Evolutionary conservation across 2,888 invertebrate genomes (phyloP), one percentile per base, ranked within the genome.

Genomic region (Eurois occulta): DNA sequence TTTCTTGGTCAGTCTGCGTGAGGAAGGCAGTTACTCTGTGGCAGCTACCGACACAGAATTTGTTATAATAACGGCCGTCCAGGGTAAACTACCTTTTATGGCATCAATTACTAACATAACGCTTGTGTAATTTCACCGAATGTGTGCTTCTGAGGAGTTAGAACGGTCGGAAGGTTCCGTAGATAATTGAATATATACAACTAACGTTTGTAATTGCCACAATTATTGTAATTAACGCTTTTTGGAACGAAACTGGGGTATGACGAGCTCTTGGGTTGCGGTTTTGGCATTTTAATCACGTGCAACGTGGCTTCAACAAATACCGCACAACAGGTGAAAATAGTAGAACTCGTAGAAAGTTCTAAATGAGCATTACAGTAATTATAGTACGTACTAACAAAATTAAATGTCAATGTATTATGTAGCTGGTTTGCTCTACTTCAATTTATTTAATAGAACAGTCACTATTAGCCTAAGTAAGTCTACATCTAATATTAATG

Each of bases 91-190:
- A 91, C 91, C 92, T 90, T 94, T 94, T 93, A 94, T 93, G 86
- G 91, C 91, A 88, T 91, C 94, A 94, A 94, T 95, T 95, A 94
- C 92, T 88, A 87, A 88, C 90, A 92, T 92, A 92, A 93, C 90
- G 90, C 91, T 87, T 88, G 88, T 90, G 91, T 94, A 93, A 94
- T 93, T 92, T 88, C 90, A 91, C 90, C 88, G 83, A 91, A 92
- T 92, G 91, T 89, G 90, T 88, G 74, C 83, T 88, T 83, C 84
- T 81, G 62, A 86, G 83, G 84, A 87, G 87, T 88, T 86, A 81
- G 80, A 84, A 82, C 78, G 88, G 89, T 89, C 86, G 21, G 55
- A 84, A 86, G 86, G 90, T 88, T 91, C 88, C 86, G 89, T 87
- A 81, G 88, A 89, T 91, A 92, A 91, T 91, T 90, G 88, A 90